phyloP scores from a whole-genome alignment of 2,113 vertebrate genomes.

The Nannospalax galili region DNA sequence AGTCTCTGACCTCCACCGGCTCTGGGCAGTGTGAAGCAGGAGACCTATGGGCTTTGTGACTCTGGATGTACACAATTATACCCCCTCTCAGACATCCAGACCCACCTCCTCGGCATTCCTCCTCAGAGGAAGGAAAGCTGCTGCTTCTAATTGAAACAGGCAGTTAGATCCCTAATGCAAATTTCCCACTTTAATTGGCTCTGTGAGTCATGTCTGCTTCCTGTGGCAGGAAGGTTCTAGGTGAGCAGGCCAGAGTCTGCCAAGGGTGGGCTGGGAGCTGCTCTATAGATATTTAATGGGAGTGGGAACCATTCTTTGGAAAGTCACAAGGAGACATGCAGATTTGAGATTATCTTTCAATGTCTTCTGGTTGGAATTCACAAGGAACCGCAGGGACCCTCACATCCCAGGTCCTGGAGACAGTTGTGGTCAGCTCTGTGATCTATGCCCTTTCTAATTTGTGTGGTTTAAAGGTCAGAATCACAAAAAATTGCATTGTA shows the following conservation, averaged over 20 bases:
- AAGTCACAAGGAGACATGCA: not conserved
- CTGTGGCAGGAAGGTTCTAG: constrained; percentile 37
- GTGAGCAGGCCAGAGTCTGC: not conserved
- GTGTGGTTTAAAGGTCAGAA: not conserved
- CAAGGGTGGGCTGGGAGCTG: not conserved
- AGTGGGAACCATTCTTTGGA: not conserved
- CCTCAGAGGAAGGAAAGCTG: not conserved
- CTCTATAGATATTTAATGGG: not conserved
- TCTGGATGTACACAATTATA: too few relatives aligned
- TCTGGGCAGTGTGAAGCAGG: not conserved
- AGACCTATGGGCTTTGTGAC: not conserved
- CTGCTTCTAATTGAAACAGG: constrained; percentile 50
- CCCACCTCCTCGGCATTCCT: not conserved
- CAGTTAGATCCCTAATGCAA: constrained; percentile 3
- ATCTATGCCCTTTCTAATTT: fast-evolving
- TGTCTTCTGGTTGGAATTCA: not conserved
- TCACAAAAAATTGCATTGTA: not conserved
- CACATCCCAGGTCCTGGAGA: fast-evolving
- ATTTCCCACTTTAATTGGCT: constrained; percentile 53
- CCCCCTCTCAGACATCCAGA: not conserved
- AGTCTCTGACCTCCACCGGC: not conserved
- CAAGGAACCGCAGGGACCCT: not conserved
- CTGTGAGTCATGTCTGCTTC: constrained; percentile 59
- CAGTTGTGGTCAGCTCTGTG: fast-evolving
- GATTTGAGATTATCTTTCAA: fast-evolving